Evolutionary conservation across 1,140 invertebrate species (phyloP).

Genomic region (Scaptomyza hsui): DNA sequence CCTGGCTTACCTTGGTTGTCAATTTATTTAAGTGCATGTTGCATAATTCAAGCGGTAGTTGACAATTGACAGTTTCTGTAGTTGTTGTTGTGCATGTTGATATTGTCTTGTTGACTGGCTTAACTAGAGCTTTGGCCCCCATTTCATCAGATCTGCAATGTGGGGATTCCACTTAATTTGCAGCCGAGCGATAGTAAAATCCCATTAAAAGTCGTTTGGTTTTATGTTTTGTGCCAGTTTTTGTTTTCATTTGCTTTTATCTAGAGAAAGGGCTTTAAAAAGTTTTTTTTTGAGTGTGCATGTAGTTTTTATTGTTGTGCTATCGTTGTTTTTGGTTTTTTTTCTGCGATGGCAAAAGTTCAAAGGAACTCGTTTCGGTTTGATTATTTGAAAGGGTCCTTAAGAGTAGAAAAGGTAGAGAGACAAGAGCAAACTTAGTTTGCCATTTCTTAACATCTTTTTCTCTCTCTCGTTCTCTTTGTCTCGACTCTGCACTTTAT

Average conservation of each 20-base stretch:
- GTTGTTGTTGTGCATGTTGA: neutral
- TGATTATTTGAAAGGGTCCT: slow-evolving; percentile 32
- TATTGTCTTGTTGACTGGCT: slow-evolving; percentile 29
- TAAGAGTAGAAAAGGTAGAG: slow-evolving; percentile 12
- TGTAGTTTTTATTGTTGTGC: slow-evolving; percentile 39
- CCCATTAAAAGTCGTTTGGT: slow-evolving; percentile 32
- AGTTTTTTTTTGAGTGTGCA: slow-evolving; percentile 18
- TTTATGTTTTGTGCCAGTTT: slow-evolving; percentile 12
- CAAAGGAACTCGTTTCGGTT: slow-evolving; percentile 34
- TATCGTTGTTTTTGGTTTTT: neutral
- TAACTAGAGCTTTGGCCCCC: slow-evolving; percentile 13
- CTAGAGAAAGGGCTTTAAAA: slow-evolving; percentile 12
- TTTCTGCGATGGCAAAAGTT: slow-evolving; percentile 30
- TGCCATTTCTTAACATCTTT: neutral
- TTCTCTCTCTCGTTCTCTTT: neutral
- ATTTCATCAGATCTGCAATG: slow-evolving; percentile 18
- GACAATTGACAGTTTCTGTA: slow-evolving; percentile 9
- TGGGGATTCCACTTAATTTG: slow-evolving; percentile 30
- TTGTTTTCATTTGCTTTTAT: slow-evolving; percentile 18
- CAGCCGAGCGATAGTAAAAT: slow-evolving; percentile 25
- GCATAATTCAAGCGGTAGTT: slow-evolving; percentile 59
- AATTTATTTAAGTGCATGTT: slow-evolving; percentile 78
- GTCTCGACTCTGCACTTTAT: slow-evolving; percentile 15
- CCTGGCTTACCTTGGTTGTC: slow-evolving; percentile 35
- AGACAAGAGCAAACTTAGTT: slow-evolving; percentile 10